These are phyloP conservation scores for Cheilosia scutellata DNA, from an alignment of 2,888 invertebrate species.

Conservation along the genomic window DNA sequence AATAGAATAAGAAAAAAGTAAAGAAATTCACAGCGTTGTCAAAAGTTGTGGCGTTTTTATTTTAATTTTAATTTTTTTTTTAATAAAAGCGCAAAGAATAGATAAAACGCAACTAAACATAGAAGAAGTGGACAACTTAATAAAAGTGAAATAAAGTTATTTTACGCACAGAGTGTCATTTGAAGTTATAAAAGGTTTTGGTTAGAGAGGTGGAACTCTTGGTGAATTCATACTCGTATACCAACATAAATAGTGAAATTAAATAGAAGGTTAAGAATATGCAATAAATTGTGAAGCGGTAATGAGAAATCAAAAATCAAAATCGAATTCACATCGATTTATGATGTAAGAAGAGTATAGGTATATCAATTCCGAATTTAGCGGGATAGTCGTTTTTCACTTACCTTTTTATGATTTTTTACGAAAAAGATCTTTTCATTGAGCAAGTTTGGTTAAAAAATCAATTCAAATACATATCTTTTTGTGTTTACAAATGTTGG, in stretches of 20 bases:
- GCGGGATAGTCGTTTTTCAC: conserved; percentile 50
- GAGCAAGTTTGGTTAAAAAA: conserved; percentile 40
- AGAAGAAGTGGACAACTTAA: conserved; percentile 56
- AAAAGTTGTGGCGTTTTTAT: conserved; percentile 29
- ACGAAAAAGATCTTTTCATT: conserved; percentile 13
- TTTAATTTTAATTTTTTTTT: conserved; percentile 44
- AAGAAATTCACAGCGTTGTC: conserved; percentile 72
- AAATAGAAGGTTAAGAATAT: neutral
- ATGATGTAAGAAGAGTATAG: neutral
- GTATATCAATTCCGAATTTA: neutral
- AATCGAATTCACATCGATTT: conserved; percentile 18
- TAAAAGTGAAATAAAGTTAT: conserved; percentile 19
- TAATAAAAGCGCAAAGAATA: conserved; percentile 36
- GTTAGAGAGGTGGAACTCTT: neutral
- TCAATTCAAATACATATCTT: conserved; percentile 16
- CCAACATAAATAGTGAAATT: neutral
- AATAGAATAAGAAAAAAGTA: conserved; percentile 74
- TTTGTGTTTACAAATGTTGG: neutral
- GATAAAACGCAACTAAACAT: conserved; percentile 41
- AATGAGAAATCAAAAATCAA: neutral
- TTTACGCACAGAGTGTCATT: conserved; percentile 78
- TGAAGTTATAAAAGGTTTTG: conserved; percentile 71
- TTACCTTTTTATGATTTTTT: conserved; percentile 40
- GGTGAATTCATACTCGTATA: conserved; percentile 9
- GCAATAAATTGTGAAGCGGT: neutral